Evolutionary conservation across 2,113 vertebrate species (phyloP).

Genomic region (Natator depressus): DNA sequence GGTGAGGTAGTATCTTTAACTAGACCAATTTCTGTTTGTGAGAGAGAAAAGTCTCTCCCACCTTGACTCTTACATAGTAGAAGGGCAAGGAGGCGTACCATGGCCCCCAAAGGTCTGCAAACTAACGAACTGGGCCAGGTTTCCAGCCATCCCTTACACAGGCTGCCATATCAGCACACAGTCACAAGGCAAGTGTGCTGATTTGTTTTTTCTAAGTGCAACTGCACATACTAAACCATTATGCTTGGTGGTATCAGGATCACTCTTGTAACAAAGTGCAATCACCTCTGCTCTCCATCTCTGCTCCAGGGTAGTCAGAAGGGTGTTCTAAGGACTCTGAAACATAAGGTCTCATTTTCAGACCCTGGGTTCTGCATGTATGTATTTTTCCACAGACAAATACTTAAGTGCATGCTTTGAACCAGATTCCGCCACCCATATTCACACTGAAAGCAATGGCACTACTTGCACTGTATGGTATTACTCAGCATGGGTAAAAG

Average conservation of each 20-base stretch:
- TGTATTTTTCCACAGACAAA: background rate
- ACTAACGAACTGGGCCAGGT: accelerated
- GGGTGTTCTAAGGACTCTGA: background rate
- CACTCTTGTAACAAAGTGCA: accelerated
- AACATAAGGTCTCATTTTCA: accelerated
- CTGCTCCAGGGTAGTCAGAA: accelerated
- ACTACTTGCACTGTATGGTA: background rate
- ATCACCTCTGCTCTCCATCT: background rate
- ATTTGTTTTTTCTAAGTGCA: accelerated
- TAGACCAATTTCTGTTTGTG: background rate
- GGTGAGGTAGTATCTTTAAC: background rate
- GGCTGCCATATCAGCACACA: background rate
- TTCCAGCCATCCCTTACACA: accelerated
- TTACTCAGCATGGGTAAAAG: background rate
- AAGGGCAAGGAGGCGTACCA: accelerated
- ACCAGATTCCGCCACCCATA: background rate
- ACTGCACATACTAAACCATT: accelerated
- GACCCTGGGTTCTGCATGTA: accelerated
- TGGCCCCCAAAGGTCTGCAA: accelerated
- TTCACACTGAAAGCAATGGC: background rate
- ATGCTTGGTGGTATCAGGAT: accelerated
- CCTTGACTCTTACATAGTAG: background rate
- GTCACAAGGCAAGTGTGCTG: accelerated
- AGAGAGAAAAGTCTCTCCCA: background rate
- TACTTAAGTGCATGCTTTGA: accelerated